Evolutionary conservation across 2,113 vertebrate genomes (phyloP).

Genomic region (Paramisgurnus dabryanus): DNA sequence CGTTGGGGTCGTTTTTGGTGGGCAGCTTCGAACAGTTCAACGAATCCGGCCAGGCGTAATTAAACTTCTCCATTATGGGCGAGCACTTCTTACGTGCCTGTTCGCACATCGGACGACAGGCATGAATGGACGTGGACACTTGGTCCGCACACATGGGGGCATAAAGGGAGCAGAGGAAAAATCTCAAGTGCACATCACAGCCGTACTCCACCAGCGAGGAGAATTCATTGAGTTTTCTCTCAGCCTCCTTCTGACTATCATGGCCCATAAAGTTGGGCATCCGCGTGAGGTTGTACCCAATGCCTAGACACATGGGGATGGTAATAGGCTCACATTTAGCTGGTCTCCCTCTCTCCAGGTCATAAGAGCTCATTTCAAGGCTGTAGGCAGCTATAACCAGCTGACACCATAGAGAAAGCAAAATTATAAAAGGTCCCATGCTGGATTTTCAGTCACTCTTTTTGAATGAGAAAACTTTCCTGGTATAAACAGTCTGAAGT

Average conservation of each 20-base stretch:
- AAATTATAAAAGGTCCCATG: conserved; percentile 69
- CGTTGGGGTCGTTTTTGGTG: conserved; percentile 93
- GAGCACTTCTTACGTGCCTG: conserved; percentile 90
- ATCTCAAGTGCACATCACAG: conserved; percentile 93
- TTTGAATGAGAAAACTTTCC: conserved; percentile 42
- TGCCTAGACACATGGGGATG: conserved; percentile 96
- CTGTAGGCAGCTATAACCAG: conserved; percentile 75
- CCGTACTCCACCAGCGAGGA: conserved; percentile 93
- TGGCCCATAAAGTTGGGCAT: conserved; percentile 98
- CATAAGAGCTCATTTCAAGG: conserved; percentile 86
- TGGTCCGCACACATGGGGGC: conserved; percentile 98
- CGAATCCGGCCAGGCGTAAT: conserved; percentile 94
- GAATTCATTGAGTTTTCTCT: conserved; percentile 91
- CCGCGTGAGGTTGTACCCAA: conserved; percentile 97
- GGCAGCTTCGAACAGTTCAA: conserved; percentile 91
- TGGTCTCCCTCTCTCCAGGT: conserved; percentile 85
- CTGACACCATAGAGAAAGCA: conserved; percentile 75
- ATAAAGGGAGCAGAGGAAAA: conserved; percentile 98
- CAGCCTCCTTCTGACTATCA: conserved; percentile 90
- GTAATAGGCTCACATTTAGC: conserved; percentile 89
- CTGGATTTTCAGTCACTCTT: conserved; percentile 51
- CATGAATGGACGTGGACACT: conserved; percentile 94
- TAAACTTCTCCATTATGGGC: conserved; percentile 96
- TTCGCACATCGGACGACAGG: conserved; percentile 99
- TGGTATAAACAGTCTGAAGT: conserved; percentile 9